phyloP scores from a whole-genome alignment of 2,113 vertebrate genomes.

The Candoia aspera region DNA sequence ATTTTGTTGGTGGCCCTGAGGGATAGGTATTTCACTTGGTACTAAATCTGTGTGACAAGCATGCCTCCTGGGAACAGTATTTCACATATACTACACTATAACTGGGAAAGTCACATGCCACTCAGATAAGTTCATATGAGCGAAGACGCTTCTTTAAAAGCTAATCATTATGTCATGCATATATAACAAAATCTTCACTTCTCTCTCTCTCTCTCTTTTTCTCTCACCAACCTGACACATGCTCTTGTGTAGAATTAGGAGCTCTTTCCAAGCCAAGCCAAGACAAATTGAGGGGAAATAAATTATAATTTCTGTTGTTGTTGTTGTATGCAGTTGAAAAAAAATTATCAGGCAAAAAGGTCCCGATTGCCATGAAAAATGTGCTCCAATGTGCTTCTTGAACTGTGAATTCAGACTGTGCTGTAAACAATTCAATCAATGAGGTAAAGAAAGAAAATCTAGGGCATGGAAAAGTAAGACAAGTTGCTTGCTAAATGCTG shows the following conservation, averaged over 20 bases:
- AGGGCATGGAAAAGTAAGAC: conserved; percentile 18
- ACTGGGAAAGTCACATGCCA: neutral
- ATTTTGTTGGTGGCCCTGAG: neutral
- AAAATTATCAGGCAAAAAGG: conserved; percentile 28
- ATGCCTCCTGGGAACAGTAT: neutral
- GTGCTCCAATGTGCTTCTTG: conserved; percentile 26
- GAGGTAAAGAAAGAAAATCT: conserved; percentile 24
- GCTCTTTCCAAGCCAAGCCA: conserved; percentile 14
- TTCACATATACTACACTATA: neutral
- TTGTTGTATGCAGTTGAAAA: conserved; percentile 13
- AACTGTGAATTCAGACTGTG: conserved; percentile 35
- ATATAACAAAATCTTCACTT: neutral
- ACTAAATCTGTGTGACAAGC: neutral
- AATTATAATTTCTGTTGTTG: conserved; percentile 19
- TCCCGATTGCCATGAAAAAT: conserved; percentile 56
- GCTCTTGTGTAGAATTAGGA: neutral
- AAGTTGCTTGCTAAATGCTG: neutral
- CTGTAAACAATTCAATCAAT: conserved; percentile 42
- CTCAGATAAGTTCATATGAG: neutral
- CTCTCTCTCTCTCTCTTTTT: neutral
- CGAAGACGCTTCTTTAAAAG: neutral
- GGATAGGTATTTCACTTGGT: neutral
- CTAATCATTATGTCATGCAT: conserved; percentile 8
- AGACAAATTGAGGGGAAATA: conserved; percentile 26
- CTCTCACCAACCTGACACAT: neutral